Conservation (phyloP, 2,113 vertebrate species). For the Nerophis ophidion region DNA sequence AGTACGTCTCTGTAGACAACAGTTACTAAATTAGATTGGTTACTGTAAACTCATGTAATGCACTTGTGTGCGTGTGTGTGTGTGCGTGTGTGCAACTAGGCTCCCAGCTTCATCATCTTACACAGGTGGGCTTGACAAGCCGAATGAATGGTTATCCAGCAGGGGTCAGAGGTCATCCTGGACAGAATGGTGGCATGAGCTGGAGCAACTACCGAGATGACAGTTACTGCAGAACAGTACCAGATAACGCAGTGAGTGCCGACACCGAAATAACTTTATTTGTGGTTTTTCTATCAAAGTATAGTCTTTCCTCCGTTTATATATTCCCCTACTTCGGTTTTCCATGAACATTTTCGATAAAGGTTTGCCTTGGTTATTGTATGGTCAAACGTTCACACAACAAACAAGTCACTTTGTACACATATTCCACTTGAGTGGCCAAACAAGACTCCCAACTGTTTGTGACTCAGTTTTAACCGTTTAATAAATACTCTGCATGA, state of each 20-base stretch:
- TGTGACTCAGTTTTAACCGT: no score
- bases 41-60: constrained; percentile 18
- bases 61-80: constrained; percentile 17
- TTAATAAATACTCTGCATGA: no score
- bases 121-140: constrained; percentile 86
- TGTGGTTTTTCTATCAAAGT: not conserved
- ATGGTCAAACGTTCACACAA: no score
- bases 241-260: constrained; percentile 80
- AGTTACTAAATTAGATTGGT: constrained; percentile 14
- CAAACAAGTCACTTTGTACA: no score
- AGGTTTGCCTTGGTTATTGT: no score
- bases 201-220: constrained; percentile 84
- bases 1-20: constrained; percentile 3
- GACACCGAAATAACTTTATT: not conserved
- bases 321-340: no score
- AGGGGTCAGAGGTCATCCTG: constrained; percentile 72
- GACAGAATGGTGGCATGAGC: constrained; percentile 78
- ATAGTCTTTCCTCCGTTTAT: no score
- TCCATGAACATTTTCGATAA: no score
- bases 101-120: constrained; percentile 89
- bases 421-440: no score
- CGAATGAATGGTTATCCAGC: constrained; percentile 80
- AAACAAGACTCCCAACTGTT: no score
- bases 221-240: constrained; percentile 62
- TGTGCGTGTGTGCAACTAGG: constrained; percentile 62